phyloP scores from a whole-genome alignment of 1,140 invertebrate genomes.

The Heliothis virescens region DNA sequence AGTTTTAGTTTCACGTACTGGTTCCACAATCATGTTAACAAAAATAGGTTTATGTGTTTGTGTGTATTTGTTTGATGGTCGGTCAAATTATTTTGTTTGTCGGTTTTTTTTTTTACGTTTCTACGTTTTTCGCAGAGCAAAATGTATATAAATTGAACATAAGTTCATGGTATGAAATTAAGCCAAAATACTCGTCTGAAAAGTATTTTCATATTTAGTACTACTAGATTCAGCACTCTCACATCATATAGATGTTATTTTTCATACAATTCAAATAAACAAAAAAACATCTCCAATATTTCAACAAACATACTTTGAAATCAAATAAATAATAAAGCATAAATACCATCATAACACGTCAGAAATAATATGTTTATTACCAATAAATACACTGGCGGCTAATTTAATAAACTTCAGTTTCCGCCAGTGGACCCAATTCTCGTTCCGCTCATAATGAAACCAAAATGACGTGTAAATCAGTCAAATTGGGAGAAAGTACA shows the following conservation, averaged over 20 bases:
- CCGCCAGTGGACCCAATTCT: background rate
- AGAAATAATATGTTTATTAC: slow-evolving; percentile 30
- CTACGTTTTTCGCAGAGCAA: too few relatives aligned
- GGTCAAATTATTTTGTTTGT: background rate
- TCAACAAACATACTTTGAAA: background rate
- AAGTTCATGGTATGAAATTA: too few relatives aligned
- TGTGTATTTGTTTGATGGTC: background rate
- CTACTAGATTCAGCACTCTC: too few relatives aligned
- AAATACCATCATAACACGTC: background rate
- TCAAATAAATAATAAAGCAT: slow-evolving; percentile 14
- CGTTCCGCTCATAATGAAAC: slow-evolving; percentile 2
- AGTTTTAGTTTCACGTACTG: too few relatives aligned
- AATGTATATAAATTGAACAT: too few relatives aligned
- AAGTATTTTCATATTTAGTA: too few relatives aligned
- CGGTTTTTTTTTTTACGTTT: background rate
- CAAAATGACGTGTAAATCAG: slow-evolving; percentile 40
- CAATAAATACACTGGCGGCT: slow-evolving; percentile 11
- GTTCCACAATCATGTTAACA: background rate
- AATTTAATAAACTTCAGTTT: slow-evolving; percentile 25
- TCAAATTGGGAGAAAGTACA: slow-evolving; percentile 22
- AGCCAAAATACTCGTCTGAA: too few relatives aligned
- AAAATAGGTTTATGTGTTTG: slow-evolving; percentile 29
- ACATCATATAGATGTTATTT: too few relatives aligned
- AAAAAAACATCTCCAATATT: too few relatives aligned
- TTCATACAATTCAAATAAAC: too few relatives aligned